Percentiles rank a stretch among this genome's conserved stretches.
phyloP scores from a whole-genome alignment of 2,888 invertebrate species.

The Podotricha telesiphe region DNA sequence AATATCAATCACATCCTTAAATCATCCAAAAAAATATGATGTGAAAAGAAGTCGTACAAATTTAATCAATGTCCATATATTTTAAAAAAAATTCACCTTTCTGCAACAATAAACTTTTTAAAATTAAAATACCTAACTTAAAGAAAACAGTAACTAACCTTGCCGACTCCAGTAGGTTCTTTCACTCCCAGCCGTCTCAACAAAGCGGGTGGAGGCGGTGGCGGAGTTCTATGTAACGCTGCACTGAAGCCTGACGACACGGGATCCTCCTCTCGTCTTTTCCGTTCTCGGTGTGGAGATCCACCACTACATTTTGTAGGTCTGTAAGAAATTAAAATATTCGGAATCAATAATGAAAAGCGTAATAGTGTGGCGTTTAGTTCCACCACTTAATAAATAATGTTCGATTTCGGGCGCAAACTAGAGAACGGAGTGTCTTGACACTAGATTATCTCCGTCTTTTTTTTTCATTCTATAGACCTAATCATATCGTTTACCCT shows the following conservation, averaged over 20 bases:
- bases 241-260: constrained; percentile 86
- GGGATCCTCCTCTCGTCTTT: constrained; percentile 75
- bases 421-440: no score
- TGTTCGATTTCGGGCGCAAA: no score
- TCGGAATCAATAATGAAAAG: neutral
- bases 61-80: no score
- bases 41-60: no score
- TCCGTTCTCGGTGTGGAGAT: constrained; percentile 86
- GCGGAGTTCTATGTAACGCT: constrained; percentile 88
- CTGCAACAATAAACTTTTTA: neutral
- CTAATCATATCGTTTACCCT: no score
- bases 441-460: no score
- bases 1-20: no score
- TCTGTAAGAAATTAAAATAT: constrained; percentile 68
- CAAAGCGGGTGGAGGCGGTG: constrained; percentile 91
- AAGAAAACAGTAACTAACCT: constrained; percentile 85
- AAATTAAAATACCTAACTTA: constrained; percentile 2
- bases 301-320: constrained; percentile 76
- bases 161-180: constrained; percentile 91
- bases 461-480: no score
- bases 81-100: no score
- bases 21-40: no score
- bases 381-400: no score
- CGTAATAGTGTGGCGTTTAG: neutral
- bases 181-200: constrained; percentile 89